Conservation (phyloP, 2,797 vertebrate genomes). For the Rallus crepitans region DNA sequence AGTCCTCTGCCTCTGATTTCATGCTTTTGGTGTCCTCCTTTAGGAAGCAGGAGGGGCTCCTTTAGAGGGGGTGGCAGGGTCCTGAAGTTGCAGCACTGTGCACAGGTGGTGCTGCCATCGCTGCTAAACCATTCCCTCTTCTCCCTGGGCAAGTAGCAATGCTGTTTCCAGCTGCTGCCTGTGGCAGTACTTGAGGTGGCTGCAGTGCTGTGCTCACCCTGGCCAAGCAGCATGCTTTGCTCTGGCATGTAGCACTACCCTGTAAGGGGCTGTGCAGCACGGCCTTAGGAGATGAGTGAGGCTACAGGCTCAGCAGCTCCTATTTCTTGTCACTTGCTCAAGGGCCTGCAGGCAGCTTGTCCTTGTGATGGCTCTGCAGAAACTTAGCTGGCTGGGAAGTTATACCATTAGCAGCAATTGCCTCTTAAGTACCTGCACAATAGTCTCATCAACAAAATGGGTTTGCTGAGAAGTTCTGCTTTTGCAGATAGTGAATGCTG, state of each 20-base stretch:
- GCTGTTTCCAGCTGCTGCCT: background rate
- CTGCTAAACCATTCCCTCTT: background rate
- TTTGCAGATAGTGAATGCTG: background rate
- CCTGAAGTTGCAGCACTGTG: background rate
- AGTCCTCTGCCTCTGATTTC: slow-evolving; percentile 51
- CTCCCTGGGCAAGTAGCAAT: background rate
- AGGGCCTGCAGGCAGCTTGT: background rate
- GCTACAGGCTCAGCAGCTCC: too few species aligned
- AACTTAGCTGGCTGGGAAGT: background rate
- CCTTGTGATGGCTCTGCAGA: background rate
- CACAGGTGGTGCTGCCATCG: background rate
- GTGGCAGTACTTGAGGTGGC: fast-evolving
- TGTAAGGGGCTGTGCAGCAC: background rate
- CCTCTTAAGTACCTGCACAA: background rate
- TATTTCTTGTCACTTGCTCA: background rate
- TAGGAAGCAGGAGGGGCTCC: background rate
- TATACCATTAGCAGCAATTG: background rate
- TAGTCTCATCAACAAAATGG: background rate
- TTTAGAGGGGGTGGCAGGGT: background rate
- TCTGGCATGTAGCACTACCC: background rate
- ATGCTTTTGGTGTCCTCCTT: background rate
- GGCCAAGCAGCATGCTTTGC: background rate
- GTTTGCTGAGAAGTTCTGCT: background rate
- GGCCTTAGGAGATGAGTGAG: too few species aligned
- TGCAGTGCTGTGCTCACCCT: background rate